phyloP scores from a whole-genome alignment of 1,140 invertebrate genomes.

The Choristoneura fumiferana region DNA sequence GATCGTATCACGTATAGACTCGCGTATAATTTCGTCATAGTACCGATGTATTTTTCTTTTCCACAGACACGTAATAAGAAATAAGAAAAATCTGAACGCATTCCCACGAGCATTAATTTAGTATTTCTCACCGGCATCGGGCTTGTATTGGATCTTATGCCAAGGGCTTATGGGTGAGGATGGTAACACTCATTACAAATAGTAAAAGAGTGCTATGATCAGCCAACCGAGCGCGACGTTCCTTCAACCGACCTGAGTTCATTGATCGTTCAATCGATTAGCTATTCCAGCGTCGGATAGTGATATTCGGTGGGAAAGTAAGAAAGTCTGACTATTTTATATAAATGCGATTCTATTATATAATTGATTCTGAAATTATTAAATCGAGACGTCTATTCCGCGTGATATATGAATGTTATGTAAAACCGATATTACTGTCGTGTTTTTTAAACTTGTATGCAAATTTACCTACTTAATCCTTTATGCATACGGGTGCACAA shows the following conservation, averaged over 20 bases:
- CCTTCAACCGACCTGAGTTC: constrained; percentile 68
- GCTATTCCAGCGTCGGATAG: constrained; percentile 34
- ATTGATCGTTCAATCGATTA: constrained; percentile 55
- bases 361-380: background rate
- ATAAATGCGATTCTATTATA: background rate
- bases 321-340: constrained; percentile 30
- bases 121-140: constrained; percentile 8
- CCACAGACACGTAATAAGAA: constrained; percentile 9
- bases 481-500: constrained; percentile 2
- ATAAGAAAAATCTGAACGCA: constrained; percentile 26
- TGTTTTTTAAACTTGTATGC: background rate
- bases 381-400: background rate
- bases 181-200: background rate
- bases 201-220: constrained; percentile 34
- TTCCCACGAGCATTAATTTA: constrained; percentile 28
- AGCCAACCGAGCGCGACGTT: constrained; percentile 61
- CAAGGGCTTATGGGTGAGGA: background rate
- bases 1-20: background rate
- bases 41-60: background rate
- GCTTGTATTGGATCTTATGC: background rate
- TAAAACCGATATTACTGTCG: background rate
- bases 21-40: background rate
- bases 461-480: background rate
- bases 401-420: background rate
- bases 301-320: constrained; percentile 54